Percentiles rank a stretch among this genome's conserved stretches.
Evolutionary conservation across 2,888 invertebrate species (phyloP).

Genomic region (Neoitamus cyanurus): DNA sequence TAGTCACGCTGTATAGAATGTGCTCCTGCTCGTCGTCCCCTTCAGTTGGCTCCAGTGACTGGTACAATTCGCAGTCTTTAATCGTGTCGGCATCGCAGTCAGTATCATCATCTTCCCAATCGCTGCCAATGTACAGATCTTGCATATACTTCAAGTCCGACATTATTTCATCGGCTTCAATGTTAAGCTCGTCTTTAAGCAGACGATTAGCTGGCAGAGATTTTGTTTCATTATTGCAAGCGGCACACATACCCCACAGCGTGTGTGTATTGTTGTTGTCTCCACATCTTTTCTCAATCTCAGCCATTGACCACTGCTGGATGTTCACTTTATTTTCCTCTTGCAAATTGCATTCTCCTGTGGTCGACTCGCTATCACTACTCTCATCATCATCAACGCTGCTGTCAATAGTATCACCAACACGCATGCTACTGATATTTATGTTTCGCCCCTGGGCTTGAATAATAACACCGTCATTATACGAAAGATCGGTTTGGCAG

Average conservation of each 20-base stretch:
- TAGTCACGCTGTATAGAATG: constrained; percentile 59
- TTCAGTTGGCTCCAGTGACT: constrained; percentile 41
- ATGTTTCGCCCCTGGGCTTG: neutral
- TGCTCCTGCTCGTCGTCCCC: constrained; percentile 52
- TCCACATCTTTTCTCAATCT: constrained; percentile 58
- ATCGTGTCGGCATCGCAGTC: constrained; percentile 54
- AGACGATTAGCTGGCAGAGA: constrained; percentile 60
- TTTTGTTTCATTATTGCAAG: constrained; percentile 59
- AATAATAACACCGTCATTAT: neutral
- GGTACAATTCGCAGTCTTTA: constrained; percentile 53
- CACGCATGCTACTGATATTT: constrained; percentile 25
- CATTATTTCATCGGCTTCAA: constrained; percentile 63
- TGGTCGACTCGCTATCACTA: constrained; percentile 17
- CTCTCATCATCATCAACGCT: constrained; percentile 45
- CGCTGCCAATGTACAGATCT: constrained; percentile 60
- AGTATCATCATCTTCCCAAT: constrained; percentile 54
- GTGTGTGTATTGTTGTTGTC: constrained; percentile 57
- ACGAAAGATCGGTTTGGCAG: constrained; percentile 69
- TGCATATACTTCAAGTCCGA: constrained; percentile 61
- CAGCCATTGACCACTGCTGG: constrained; percentile 59
- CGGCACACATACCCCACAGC: constrained; percentile 61
- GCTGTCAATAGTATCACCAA: neutral
- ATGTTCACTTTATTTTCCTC: constrained; percentile 9
- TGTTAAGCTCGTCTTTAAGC: constrained; percentile 59
- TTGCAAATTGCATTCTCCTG: neutral